Base-by-base conservation (phyloP, 2,888 invertebrate genomes). In the Linnaemya tessellans region DNA sequence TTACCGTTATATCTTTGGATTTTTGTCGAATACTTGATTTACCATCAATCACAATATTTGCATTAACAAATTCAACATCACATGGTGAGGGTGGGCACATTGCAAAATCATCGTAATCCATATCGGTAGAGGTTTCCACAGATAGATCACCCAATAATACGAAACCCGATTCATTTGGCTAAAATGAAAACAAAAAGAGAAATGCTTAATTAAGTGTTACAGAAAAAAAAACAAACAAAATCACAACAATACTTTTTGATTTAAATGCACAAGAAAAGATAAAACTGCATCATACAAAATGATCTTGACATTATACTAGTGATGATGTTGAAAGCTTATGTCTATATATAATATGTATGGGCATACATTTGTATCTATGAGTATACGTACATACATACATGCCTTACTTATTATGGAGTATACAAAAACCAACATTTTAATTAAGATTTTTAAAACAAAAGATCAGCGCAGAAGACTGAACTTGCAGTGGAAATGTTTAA, bases 1-100 rank as follows among this genome's bases (percentile, higher is more conserved):
- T 90, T 82, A 92, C 92, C 90, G 90, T 88, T 88, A 90, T 88
- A 88, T 92, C 92, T 92, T 91, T 92, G 89, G 91, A 81, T 90
- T 94, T 93, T 90, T 94, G 94, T 88, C 95, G 95, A 91, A 97
- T 95, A 93, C 96, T 97, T 91, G 97, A 97, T 93, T 95, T 95
- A 84, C 97, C 97, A 93, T 97, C 97, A 93, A 97, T 97, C 93
- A 97, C 95, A 92, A 97, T 94, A 93, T 97, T 97, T 93, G 96
- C 97, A 93, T 97, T 97, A 92, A 96, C 94, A 93, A 97, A 97
- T 89, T 95, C 94, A 89, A 97, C 96, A 93, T 95, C 95, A 93
- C 97, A 96, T 46, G 97, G 97, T 89, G 96, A 96, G 54, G 97
- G 96, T 87, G 95, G 95, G 86, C 94, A 95, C 94, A 92, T 87